These are phyloP conservation scores for Chlorodrepanis virens DNA, from an alignment of 2,113 vertebrate genomes.

Conservation along the genomic window DNA sequence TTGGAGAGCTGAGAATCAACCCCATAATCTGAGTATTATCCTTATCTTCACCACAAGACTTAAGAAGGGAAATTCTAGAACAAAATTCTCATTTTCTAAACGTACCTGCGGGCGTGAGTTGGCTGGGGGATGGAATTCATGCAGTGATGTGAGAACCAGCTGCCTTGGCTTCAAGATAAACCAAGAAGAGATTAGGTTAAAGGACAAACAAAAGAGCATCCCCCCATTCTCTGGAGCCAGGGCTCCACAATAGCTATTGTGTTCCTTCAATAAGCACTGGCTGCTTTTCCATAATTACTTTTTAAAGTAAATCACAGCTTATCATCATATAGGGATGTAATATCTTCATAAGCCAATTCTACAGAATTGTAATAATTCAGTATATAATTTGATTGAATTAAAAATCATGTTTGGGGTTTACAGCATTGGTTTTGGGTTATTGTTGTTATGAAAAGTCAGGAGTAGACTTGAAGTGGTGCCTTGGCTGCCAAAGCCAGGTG, in stretches of 20 bases:
- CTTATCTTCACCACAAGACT: constrained; percentile 6
- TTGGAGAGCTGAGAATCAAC: constrained; percentile 38
- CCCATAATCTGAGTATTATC: constrained; percentile 54
- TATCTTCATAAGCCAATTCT: constrained; percentile 18
- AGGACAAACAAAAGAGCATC: constrained; percentile 43
- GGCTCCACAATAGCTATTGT: constrained; percentile 6
- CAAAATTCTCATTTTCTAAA: constrained; percentile 43
- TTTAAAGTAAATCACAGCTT: not conserved
- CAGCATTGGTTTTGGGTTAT: not conserved
- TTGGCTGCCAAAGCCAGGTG: not conserved
- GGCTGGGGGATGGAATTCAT: constrained; percentile 22
- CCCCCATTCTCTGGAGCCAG: not conserved
- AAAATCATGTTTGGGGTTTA: not conserved
- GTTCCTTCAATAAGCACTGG: not conserved
- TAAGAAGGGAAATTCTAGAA: constrained; percentile 57
- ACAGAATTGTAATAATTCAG: not conserved
- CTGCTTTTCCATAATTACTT: constrained; percentile 28
- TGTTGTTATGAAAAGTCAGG: not conserved
- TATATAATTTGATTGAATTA: not conserved
- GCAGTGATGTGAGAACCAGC: constrained; percentile 36
- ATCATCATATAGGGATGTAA: not conserved
- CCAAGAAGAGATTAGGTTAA: constrained; percentile 56
- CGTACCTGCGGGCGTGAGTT: not conserved
- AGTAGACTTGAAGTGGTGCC: not conserved
- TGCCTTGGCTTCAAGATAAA: constrained; percentile 27